phyloP scores from a whole-genome alignment of 2,888 invertebrate species.

The Lysandra coridon region DNA sequence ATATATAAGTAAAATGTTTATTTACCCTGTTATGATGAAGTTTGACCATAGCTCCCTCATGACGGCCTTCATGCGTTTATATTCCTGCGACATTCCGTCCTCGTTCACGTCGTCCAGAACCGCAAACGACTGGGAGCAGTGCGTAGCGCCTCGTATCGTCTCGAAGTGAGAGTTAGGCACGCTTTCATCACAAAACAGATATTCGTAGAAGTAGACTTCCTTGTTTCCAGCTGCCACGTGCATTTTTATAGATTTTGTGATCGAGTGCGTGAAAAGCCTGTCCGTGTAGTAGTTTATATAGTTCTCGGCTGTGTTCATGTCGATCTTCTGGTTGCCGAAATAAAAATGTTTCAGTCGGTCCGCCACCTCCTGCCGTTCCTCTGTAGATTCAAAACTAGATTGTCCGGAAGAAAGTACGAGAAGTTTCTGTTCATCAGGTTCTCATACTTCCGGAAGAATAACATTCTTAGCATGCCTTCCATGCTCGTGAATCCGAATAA shows the following conservation, averaged over 20 bases:
- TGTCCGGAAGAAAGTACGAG: constrained; percentile 55
- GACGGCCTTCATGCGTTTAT: constrained; percentile 41
- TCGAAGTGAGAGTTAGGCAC: constrained; percentile 43
- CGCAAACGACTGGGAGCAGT: constrained; percentile 50
- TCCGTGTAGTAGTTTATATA: constrained; percentile 61
- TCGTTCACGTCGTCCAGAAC: constrained; percentile 46
- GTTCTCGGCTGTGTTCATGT: constrained; percentile 43
- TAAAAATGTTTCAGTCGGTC: constrained; percentile 49
- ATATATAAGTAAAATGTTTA: constrained; percentile 31
- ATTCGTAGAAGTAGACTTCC: constrained; percentile 55
- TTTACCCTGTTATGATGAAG: constrained; percentile 46
- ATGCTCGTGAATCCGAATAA: constrained; percentile 50
- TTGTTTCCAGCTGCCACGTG: constrained; percentile 51
- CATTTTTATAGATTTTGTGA: constrained; percentile 46
- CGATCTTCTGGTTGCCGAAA: constrained; percentile 48
- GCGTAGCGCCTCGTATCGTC: constrained; percentile 42
- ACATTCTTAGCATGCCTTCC: constrained; percentile 48
- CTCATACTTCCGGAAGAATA: constrained; percentile 47
- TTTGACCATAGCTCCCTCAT: constrained; percentile 46
- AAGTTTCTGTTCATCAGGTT: constrained; percentile 55
- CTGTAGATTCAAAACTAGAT: constrained; percentile 44
- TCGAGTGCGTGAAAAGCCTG: constrained; percentile 50
- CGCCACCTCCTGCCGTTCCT: constrained; percentile 46
- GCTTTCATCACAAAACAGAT: constrained; percentile 49
- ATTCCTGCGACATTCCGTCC: constrained; percentile 37